Base-by-base conservation (phyloP, 2,797 vertebrate species). In the Sebastes oblongus region DNA sequence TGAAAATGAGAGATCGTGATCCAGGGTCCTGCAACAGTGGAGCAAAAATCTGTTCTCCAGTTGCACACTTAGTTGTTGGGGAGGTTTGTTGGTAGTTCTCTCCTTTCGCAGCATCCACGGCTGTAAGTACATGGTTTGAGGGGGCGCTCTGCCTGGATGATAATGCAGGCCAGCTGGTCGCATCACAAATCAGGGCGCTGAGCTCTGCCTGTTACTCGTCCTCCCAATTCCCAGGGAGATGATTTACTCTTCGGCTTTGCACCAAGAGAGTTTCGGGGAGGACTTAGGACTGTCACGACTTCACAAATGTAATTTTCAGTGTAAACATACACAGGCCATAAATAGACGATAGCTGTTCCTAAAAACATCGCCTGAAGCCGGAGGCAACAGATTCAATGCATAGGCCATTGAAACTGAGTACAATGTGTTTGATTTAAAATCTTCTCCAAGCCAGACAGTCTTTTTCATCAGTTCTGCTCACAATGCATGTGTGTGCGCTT, bases 341-440 rank as follows among this genome's bases (percentile, higher is more conserved):
- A 73, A 84, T 10, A 20, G 74, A 78, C 72, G 29, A 75, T 8
- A 73, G 64, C 50, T 50, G 55, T 25, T 62, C n/a, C 81, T 11
- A 61, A 80, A 79, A 50, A 69, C 18, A 46, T 32, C 5, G 18
- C 10, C 32, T 34, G 5, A 72, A 77, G 74, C 78, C 56, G 54
- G 32, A 80, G 64, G 42, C 64, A 70, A 74, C 55, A 52, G 24
- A 75, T 67, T 89, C 62, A 73, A 86, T 66, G 54, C 46, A 39
- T 52, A 8, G n/a, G 55, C 11, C 39, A 66, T 70, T 87, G 78
- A 77, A 78, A 77, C n/a, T 16, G 30, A 71, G 16, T 6, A 25
- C 54, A 78, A 6, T 62, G 20, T 22, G 24, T 73, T 13, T 29
- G 25, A 62, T 75, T 60, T 71, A 61, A 79, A 80, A 71, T 66